A percentile compares a stretch with the other conserved stretches of the same genome.
phyloP scores from a whole-genome alignment of 2,888 invertebrate genomes.

The Lissocephala sabroskyi region DNA sequence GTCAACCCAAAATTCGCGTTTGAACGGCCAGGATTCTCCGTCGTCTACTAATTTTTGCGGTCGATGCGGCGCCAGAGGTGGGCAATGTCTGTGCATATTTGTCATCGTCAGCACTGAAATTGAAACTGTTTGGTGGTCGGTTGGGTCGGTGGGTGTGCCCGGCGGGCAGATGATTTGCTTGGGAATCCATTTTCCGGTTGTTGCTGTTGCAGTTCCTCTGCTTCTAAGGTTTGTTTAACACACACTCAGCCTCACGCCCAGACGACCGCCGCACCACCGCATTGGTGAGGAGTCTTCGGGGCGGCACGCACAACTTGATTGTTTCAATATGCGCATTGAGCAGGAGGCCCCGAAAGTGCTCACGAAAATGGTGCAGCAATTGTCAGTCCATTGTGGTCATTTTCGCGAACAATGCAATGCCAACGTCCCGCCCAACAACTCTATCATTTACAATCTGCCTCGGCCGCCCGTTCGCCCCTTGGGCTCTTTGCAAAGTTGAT shows the following conservation, averaged over 20 bases:
- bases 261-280: too few species aligned
- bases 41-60: too few species aligned
- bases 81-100: constrained; percentile 60
- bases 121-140: constrained; percentile 47
- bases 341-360: too few species aligned
- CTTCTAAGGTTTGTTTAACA: constrained; percentile 30
- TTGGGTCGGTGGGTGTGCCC: constrained; percentile 11
- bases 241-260: constrained; percentile 9
- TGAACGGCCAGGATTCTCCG: not conserved
- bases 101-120: constrained; percentile 47
- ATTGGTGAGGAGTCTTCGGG: too few species aligned
- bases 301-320: constrained; percentile 27
- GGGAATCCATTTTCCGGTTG: constrained; percentile 64
- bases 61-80: constrained; percentile 32
- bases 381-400: too few species aligned
- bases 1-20: constrained; percentile 30
- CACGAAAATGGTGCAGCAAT: too few species aligned
- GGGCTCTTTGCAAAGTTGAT: too few species aligned
- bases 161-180: constrained; percentile 61
- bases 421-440: too few species aligned
- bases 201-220: constrained; percentile 24
- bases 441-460: too few species aligned
- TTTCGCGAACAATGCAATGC: too few species aligned
- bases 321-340: constrained; percentile 11
- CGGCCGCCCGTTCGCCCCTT: too few species aligned